These are phyloP conservation scores for Anthophora plumipes DNA, from an alignment of 2,888 invertebrate genomes.

Conservation along the genomic window DNA sequence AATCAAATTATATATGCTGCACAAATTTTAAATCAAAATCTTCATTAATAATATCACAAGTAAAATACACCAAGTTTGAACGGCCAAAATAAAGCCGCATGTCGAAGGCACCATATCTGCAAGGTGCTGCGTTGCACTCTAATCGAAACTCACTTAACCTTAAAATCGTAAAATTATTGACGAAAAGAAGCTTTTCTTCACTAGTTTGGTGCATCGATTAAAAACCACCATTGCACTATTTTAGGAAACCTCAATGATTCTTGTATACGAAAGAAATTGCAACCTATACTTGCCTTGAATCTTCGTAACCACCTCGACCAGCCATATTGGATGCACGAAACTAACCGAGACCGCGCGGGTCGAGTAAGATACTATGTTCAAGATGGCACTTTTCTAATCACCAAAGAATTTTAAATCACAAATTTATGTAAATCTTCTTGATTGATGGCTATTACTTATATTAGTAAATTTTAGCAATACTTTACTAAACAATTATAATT, in stretches of 20 bases:
- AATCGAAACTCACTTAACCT: constrained; percentile 76
- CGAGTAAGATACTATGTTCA: constrained; percentile 72
- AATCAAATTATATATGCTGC: neutral
- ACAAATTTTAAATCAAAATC: constrained; percentile 4
- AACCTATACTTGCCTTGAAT: constrained; percentile 89
- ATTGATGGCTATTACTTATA: neutral
- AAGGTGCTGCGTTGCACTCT: constrained; percentile 74
- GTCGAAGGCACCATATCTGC: constrained; percentile 73
- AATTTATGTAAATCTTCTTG: constrained; percentile 26
- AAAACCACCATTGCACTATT: constrained; percentile 26
- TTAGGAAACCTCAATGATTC: constrained; percentile 13
- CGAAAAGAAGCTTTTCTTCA: constrained; percentile 14
- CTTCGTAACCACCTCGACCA: constrained; percentile 94
- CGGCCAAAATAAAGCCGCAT: constrained; percentile 79
- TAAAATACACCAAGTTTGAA: constrained; percentile 35
- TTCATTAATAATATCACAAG: neutral
- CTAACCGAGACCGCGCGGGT: constrained; percentile 81
- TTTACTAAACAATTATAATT: neutral
- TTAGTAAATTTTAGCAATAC: neutral
- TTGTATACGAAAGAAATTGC: constrained; percentile 56
- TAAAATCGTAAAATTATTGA: constrained; percentile 59
- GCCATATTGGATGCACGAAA: constrained; percentile 91
- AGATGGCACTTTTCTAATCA: constrained; percentile 72
- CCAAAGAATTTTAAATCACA: constrained; percentile 46
- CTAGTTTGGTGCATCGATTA: constrained; percentile 14